A percentile compares a stretch with the other conserved stretches of the same genome.
Evolutionary conservation across 2,888 invertebrate genomes (phyloP).

Genomic region (Isoperla grammatica): DNA sequence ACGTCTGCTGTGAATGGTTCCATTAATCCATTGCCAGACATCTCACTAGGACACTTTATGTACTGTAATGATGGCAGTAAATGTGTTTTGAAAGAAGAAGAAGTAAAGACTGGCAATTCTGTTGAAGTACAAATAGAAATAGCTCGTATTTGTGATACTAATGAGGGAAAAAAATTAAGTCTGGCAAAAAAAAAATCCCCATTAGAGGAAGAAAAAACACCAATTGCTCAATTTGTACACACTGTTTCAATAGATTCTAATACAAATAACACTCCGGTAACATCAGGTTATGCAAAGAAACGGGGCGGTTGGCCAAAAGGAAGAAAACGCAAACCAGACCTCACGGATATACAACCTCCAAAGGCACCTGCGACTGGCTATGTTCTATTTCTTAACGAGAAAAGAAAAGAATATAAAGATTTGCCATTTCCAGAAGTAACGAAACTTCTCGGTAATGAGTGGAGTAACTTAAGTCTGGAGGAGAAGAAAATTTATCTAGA

Average conservation of each 20-base stretch:
- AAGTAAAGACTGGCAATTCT: neutral
- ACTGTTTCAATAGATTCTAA: neutral
- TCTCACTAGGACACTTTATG: conserved; percentile 6
- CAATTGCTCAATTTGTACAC: neutral
- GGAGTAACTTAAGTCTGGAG: conserved; percentile 50
- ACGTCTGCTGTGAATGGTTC: too few relatives aligned
- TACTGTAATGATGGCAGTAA: neutral
- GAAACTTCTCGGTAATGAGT: conserved; percentile 51
- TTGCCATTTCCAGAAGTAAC: conserved; percentile 53
- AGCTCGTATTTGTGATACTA: neutral
- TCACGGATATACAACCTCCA: conserved; percentile 46
- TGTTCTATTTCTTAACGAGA: conserved; percentile 51
- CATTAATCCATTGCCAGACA: conserved; percentile 14
- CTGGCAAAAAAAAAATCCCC: neutral
- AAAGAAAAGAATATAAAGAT: conserved; percentile 50
- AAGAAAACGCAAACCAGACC: conserved; percentile 50
- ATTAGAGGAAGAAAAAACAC: neutral
- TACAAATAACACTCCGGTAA: neutral
- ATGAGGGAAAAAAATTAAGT: neutral
- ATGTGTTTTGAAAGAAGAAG: neutral
- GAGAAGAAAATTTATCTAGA: conserved; percentile 52
- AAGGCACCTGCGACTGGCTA: conserved; percentile 55
- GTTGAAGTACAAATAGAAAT: conserved; percentile 12
- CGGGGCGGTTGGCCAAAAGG: conserved; percentile 59
- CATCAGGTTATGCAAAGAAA: conserved; percentile 40